These are phyloP conservation scores for Timandra comae DNA, from an alignment of 2,888 invertebrate species.

Conservation along the genomic window DNA sequence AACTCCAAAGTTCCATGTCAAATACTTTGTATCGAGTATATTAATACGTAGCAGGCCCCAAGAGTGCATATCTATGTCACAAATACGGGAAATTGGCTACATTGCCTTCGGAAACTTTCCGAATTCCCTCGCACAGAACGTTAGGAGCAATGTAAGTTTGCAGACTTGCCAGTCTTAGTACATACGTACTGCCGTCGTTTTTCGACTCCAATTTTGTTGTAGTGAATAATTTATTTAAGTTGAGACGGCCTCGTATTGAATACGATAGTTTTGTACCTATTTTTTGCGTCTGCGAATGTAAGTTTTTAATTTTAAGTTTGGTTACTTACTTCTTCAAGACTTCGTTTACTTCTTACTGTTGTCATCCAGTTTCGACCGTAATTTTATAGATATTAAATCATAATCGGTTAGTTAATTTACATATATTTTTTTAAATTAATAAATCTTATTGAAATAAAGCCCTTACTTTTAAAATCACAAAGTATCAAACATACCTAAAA, in stretches of 20 bases:
- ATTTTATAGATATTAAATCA: no score
- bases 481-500: no score
- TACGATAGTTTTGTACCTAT: neutral
- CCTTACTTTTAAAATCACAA: no score
- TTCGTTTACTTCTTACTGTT: no score
- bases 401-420: no score
- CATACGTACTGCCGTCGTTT: conserved; percentile 21
- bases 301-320: no score
- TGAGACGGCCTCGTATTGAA: conserved; percentile 3
- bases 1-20: conserved; percentile 14
- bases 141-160: conserved; percentile 46
- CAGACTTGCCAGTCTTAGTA: conserved; percentile 26
- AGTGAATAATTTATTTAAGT: conserved; percentile 22
- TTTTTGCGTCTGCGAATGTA: neutral
- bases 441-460: no score
- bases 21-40: conserved; percentile 31
- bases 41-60: conserved; percentile 39
- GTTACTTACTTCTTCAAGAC: no score
- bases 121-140: conserved; percentile 34
- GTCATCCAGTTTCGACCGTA: no score
- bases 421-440: no score
- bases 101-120: conserved; percentile 47
- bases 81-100: conserved; percentile 54
- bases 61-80: conserved; percentile 42
- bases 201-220: conserved; percentile 21